These are phyloP conservation scores for Engraulis encrasicolus DNA, from an alignment of 2,113 vertebrate genomes.

Conservation along the genomic window DNA sequence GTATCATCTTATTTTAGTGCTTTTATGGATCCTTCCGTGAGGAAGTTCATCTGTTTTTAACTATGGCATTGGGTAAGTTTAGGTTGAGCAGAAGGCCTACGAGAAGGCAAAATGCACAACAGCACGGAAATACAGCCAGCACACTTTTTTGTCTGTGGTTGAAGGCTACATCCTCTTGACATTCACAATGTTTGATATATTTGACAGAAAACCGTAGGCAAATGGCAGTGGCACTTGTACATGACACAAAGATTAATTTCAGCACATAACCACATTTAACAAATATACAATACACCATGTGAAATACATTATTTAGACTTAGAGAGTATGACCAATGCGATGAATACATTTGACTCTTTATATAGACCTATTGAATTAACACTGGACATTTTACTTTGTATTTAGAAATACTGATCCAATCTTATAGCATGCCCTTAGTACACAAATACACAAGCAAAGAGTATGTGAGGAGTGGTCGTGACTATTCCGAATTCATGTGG, in stretches of 20 bases:
- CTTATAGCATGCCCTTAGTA: neutral
- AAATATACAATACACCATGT: too few relatives aligned
- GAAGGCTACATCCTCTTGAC: slow-evolving; percentile 12
- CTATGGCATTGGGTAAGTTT: neutral
- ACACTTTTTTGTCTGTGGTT: neutral
- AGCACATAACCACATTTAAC: neutral
- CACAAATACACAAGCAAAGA: neutral
- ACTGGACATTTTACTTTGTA: too few relatives aligned
- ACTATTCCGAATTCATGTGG: neutral
- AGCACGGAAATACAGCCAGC: neutral
- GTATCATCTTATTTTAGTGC: too few relatives aligned
- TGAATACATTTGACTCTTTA: too few relatives aligned
- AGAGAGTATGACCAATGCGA: too few relatives aligned
- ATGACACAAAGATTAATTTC: neutral
- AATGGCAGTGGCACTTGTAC: neutral
- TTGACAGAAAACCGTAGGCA: neutral
- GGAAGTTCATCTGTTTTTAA: neutral
- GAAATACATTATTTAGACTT: too few relatives aligned
- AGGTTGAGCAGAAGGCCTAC: neutral
- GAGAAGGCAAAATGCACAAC: neutral
- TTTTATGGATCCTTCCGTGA: neutral
- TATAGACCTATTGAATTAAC: too few relatives aligned
- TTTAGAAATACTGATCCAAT: neutral
- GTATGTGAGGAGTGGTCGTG: neutral
- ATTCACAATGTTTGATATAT: neutral